Percentiles rank a stretch among this genome's conserved stretches.
Evolutionary conservation across 2,888 invertebrate genomes (phyloP).

Genomic region (Drosophila aldrichi): DNA sequence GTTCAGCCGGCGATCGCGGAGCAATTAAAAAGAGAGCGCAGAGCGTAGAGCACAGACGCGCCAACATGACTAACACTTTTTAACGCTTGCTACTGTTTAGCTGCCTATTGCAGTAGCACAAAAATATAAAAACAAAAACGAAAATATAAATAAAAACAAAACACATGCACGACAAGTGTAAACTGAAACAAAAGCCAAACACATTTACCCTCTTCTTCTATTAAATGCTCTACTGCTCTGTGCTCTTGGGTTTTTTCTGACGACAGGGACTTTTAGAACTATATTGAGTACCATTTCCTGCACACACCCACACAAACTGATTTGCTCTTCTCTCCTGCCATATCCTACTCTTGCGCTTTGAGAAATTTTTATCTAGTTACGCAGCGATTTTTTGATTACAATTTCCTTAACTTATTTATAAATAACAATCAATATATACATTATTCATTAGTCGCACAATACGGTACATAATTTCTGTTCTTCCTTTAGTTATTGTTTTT

Average conservation of each 20-base stretch:
- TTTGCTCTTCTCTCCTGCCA: conserved; percentile 1
- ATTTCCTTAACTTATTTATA: conserved; percentile 27
- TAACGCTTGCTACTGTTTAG: conserved; percentile 36
- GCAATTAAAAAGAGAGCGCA: conserved; percentile 60
- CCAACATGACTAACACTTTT: conserved; percentile 63
- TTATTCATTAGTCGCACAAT: not conserved
- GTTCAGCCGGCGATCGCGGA: conserved; percentile 71
- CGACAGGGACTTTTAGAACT: not conserved
- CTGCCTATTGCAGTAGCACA: conserved; percentile 1
- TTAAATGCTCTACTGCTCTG: not conserved
- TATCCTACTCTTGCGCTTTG: not conserved
- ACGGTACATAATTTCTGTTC: conserved; percentile 19
- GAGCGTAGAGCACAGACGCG: conserved; percentile 20
- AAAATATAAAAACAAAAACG: conserved; percentile 10
- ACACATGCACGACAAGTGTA: conserved; percentile 32
- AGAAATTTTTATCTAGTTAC: conserved; percentile 3
- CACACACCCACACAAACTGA: not conserved
- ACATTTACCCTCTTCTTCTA: not conserved
- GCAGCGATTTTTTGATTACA: conserved; percentile 12
- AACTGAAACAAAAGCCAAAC: conserved; percentile 13
- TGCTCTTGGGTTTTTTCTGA: not conserved
- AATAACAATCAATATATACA: not conserved
- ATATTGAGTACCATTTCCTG: conserved; percentile 2
- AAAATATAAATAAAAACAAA: conserved; percentile 23
- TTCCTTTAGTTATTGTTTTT: conserved; percentile 36